Base-by-base conservation (phyloP, 1,140 invertebrate genomes). In the Steinernema feltiae region DNA sequence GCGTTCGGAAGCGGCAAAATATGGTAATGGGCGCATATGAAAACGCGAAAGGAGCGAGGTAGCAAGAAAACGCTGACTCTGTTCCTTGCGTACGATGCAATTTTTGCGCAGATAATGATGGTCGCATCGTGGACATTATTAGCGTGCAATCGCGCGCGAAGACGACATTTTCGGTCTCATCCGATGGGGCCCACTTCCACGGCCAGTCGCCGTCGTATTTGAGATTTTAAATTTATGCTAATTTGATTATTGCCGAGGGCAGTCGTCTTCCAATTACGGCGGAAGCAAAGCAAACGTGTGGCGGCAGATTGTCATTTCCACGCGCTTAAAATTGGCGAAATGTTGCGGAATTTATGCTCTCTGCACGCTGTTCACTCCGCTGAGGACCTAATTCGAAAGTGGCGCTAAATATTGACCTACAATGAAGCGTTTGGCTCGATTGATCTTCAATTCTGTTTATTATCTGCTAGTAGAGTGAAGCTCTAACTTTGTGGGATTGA, bases 191-290 rank as follows among this genome's bases (percentile, higher is more conserved):
- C 7, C 35, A 7, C 24, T 63, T 21, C 53, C 2, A 63, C 53
- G 24, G 7, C 53, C 53, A 3, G 35, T 7, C 35, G 35, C 12
- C 53, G 53, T 63, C 53, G 53, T 27, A 63, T 63, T 63, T 63
- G 53, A 63, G 53, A 63, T 63, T 63, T 63, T 63, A 63, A 63
- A 63, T 63, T 63, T 63, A 63, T 63, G 53, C 53, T 63, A 63
- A 63, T 63, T 63, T 63, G 53, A 63, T 63, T 63, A 63, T 63
- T 63, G 53, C 53, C 53, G 24, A 63, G 53, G 53, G 53, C 53
- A 63, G 53, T 15, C 53, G 7, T 27, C 53, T 63, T 63, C 53
- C 53, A 63, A 63, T 63, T 63, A 63, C 12, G 53, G 7, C 2
- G 53, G 24, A 63, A 63, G 53, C 53, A 27, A 3, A 27, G 24